Evolutionary conservation across 2,797 vertebrate species (phyloP), one percentile per base, ranked within the genome.

Genomic region (Tangara arthus): DNA sequence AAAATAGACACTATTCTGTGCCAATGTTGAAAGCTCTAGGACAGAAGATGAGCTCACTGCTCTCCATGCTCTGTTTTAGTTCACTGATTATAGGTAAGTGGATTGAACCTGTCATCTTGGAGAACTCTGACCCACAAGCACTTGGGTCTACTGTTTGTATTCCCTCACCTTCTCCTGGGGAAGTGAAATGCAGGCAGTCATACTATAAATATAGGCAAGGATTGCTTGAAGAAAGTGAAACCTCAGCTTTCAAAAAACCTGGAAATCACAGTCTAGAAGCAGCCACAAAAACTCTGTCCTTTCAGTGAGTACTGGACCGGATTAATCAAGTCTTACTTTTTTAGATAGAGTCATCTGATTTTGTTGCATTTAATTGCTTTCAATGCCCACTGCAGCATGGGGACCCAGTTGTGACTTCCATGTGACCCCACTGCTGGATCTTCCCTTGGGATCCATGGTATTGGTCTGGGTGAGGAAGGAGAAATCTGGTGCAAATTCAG

Each of bases 341-440:
- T 47, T 7, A 52, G 9, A 13, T 44, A 7, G 5, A 66, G 27
- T 19, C 0, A 15, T 30, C 17, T 63, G 15, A 28, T 39, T 60
- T 53, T 79, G 15, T 42, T 68, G 27, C 14, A 22, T 46, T 79
- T 56, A 39, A 17, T 39, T 56, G 47, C 32, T 56, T 65, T 53
- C n/a, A 47, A 12, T 27, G 42, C 7, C 0, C 11, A 7, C 20
- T 41, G 53, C 70, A 63, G 15, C 13, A 12, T 1, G 8, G 64
- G 12, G 6, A 66, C 28, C 0, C 8, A 14, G 13, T 52, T 0
- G 0, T 63, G 49, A 15, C 11, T 80, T 69, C 19, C 17, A 2
- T 12, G 22, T 47, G 24, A 7, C 12, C 13, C 10, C 8, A 18
- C 28, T 73, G 30, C 27, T 78, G 46, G 52, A 34, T 80, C 28